phyloP scores from a whole-genome alignment of 2,888 invertebrate genomes.

The Autographa gamma region DNA sequence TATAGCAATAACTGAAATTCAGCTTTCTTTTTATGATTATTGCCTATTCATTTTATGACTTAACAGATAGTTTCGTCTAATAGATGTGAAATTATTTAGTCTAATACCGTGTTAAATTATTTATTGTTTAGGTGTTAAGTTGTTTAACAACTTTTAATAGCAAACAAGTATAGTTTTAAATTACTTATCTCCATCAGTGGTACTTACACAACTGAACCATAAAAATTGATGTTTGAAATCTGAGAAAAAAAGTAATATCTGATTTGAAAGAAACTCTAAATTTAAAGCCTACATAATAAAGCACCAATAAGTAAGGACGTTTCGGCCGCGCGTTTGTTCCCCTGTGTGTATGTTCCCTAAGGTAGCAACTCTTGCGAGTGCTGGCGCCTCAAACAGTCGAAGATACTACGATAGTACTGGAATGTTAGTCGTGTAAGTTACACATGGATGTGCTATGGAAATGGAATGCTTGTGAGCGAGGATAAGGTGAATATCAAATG shows the following conservation, averaged over 20 bases:
- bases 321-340: constrained; percentile 39
- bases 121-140: too few species aligned
- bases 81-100: not conserved
- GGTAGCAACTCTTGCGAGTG: constrained; percentile 49
- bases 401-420: constrained; percentile 50
- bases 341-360: constrained; percentile 35
- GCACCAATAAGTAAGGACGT: constrained; percentile 16
- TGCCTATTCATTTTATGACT: constrained; percentile 39
- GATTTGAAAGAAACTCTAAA: not conserved
- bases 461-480: constrained; percentile 45
- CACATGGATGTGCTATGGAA: constrained; percentile 40
- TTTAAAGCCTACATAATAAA: not conserved
- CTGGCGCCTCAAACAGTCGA: constrained; percentile 55
- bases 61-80: constrained; percentile 37
- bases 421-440: constrained; percentile 48
- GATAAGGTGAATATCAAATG: not conserved
- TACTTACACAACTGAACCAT: too few species aligned
- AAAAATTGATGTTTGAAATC: too few species aligned
- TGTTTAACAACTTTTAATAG: too few species aligned
- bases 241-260: too few species aligned
- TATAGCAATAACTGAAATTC: constrained; percentile 48
- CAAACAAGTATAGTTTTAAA: too few species aligned
- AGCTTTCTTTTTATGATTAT: constrained; percentile 58
- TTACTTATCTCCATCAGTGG: too few species aligned
- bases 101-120: too few species aligned